These are phyloP conservation scores for Dolomedes plantarius DNA, from an alignment of 2,888 invertebrate genomes.

Conservation along the genomic window DNA sequence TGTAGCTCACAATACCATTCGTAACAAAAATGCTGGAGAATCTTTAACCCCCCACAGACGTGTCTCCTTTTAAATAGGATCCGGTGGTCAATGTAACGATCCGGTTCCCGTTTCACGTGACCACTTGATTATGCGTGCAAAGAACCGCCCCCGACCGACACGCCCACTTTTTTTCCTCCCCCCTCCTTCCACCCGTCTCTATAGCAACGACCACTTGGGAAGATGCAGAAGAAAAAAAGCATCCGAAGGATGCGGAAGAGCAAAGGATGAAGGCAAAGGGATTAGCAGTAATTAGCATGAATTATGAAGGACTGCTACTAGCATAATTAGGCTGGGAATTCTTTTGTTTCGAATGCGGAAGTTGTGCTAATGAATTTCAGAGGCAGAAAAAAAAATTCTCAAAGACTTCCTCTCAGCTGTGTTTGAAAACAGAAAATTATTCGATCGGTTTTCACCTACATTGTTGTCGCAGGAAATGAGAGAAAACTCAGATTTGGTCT, in stretches of 20 bases:
- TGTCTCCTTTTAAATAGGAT: conserved; percentile 17
- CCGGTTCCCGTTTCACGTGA: conserved; percentile 34
- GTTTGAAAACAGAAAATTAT: too few species aligned
- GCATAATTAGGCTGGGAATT: background rate
- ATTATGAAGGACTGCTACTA: background rate
- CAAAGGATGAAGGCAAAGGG: background rate
- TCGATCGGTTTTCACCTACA: too few species aligned
- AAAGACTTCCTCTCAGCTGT: too few species aligned
- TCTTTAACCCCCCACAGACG: background rate
- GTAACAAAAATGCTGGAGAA: background rate
- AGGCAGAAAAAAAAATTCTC: background rate
- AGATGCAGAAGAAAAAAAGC: conserved; percentile 11
- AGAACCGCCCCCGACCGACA: conserved; percentile 6
- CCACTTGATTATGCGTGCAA: conserved; percentile 23
- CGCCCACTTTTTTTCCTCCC: conserved; percentile 10
- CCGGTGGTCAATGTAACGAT: conserved; percentile 35
- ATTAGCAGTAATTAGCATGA: conserved; percentile 12
- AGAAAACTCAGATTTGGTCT: too few species aligned
- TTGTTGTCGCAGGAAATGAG: too few species aligned
- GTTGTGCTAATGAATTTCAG: background rate
- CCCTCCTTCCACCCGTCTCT: background rate
- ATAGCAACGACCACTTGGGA: conserved; percentile 26
- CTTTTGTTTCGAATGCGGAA: background rate
- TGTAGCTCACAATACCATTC: background rate
- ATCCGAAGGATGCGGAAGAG: conserved; percentile 8